A percentile compares a stretch with the other conserved stretches of the same genome.
Conservation (phyloP, 2,113 vertebrate species). For the Neomonachus schauinslandi region DNA sequence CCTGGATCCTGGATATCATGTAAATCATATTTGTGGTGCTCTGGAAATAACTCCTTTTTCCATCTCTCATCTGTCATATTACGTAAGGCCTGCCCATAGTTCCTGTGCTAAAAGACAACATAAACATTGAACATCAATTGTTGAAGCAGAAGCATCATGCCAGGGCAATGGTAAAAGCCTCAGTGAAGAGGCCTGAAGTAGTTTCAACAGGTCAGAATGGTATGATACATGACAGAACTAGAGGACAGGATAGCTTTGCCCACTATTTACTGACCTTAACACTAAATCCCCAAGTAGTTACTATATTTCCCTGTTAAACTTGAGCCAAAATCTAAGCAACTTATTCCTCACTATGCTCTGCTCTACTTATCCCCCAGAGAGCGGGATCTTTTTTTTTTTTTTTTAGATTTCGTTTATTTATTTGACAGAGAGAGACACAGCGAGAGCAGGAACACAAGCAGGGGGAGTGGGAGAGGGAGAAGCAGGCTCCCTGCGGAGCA, state of each 20-base stretch:
- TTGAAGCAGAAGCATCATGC: neutral
- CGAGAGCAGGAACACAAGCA: too few relatives aligned
- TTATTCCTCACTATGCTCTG: neutral
- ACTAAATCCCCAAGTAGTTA: neutral
- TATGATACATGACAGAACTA: neutral
- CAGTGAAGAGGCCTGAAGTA: neutral
- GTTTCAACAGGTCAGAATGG: neutral
- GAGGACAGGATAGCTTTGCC: neutral
- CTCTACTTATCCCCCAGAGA: neutral
- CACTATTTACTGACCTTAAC: neutral
- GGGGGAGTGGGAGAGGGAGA: too few relatives aligned
- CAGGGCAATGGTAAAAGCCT: neutral
- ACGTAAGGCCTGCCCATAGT: neutral
- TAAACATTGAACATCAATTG: neutral
- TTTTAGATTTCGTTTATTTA: too few relatives aligned
- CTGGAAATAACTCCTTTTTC: constrained; percentile 43
- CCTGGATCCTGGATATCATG: constrained; percentile 9
- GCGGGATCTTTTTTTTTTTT: constrained; percentile 10
- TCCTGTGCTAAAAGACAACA: constrained; percentile 32
- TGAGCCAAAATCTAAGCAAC: constrained; percentile 22
- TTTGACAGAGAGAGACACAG: too few relatives aligned
- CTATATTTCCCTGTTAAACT: neutral
- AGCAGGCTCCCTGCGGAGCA: too few relatives aligned
- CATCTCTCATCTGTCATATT: constrained; percentile 25
- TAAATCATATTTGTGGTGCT: neutral